Percentiles rank a stretch among this genome's conserved stretches.
Evolutionary conservation across 1,140 invertebrate genomes (phyloP).

Genomic region (Drosophila mojavensis): DNA sequence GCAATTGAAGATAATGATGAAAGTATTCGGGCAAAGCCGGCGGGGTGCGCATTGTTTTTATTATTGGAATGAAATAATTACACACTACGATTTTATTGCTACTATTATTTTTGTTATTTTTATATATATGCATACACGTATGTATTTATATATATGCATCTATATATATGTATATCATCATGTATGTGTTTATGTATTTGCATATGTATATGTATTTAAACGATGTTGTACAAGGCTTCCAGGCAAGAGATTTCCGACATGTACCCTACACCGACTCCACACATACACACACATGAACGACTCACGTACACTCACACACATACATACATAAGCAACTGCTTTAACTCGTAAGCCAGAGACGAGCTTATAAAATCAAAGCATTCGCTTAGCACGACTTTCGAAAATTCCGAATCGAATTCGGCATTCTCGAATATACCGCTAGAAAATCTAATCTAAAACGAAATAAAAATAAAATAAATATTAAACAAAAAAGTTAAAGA

Average conservation of each 20-base stretch:
- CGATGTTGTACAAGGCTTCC: conserved; percentile 77
- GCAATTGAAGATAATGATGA: conserved; percentile 72
- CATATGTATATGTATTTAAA: conserved; percentile 73
- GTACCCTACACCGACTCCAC: conserved; percentile 33
- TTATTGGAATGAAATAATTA: conserved; percentile 70
- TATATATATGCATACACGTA: conserved; percentile 68
- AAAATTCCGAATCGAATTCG: conserved; percentile 68
- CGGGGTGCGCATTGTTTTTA: conserved; percentile 73
- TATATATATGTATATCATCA: conserved; percentile 51
- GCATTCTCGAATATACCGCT: conserved; percentile 43
- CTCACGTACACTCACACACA: conserved; percentile 16
- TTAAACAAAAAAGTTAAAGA: conserved; percentile 20
- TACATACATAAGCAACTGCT: conserved; percentile 41
- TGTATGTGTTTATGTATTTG: conserved; percentile 58
- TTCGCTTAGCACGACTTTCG: conserved; percentile 61
- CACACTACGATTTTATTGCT: conserved; percentile 79
- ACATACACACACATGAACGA: conserved; percentile 12
- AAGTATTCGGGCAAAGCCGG: conserved; percentile 70
- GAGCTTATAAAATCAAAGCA: conserved; percentile 67
- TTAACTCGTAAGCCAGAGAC: conserved; percentile 33
- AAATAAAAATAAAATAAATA: conserved; percentile 15
- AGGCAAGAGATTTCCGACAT: conserved; percentile 64
- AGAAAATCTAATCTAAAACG: conserved; percentile 41
- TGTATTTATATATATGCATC: conserved; percentile 57
- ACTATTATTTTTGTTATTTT: conserved; percentile 80